phyloP scores from a whole-genome alignment of 2,888 invertebrate species.

The Lamproptera curius region DNA sequence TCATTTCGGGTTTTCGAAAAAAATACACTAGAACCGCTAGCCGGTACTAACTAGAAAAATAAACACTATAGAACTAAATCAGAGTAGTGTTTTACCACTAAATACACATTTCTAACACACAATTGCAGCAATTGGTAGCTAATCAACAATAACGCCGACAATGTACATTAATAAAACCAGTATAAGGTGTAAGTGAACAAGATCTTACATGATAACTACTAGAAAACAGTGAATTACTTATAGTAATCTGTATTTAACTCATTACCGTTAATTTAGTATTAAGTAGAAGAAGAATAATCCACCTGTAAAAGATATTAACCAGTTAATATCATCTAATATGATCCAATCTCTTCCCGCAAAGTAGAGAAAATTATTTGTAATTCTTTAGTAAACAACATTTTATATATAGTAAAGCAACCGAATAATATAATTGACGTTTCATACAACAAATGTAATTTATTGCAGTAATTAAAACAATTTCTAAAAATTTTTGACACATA shows the following conservation, averaged over 20 bases:
- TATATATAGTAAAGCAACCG: too few species aligned
- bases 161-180: slow-evolving; percentile 35
- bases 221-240: slow-evolving; percentile 43
- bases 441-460: too few species aligned
- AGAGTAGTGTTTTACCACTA: slow-evolving; percentile 46
- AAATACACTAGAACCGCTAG: slow-evolving; percentile 64
- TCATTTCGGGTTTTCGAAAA: slow-evolving; percentile 40
- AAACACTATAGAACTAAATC: slow-evolving; percentile 59
- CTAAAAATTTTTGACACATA: too few species aligned
- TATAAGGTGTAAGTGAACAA: slow-evolving; percentile 53
- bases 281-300: slow-evolving; percentile 36
- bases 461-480: too few species aligned
- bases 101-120: slow-evolving; percentile 57
- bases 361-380: too few species aligned
- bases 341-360: too few species aligned
- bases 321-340: too few species aligned
- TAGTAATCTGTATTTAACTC: slow-evolving; percentile 34
- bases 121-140: slow-evolving; percentile 55
- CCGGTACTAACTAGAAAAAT: slow-evolving; percentile 54
- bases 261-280: slow-evolving; percentile 50
- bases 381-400: too few species aligned
- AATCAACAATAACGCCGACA: slow-evolving; percentile 43
- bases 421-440: too few species aligned
- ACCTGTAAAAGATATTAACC: slow-evolving; percentile 56
- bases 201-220: slow-evolving; percentile 41